Conservation (phyloP, 2,797 vertebrate genomes). For the Crenuchus spilurus region DNA sequence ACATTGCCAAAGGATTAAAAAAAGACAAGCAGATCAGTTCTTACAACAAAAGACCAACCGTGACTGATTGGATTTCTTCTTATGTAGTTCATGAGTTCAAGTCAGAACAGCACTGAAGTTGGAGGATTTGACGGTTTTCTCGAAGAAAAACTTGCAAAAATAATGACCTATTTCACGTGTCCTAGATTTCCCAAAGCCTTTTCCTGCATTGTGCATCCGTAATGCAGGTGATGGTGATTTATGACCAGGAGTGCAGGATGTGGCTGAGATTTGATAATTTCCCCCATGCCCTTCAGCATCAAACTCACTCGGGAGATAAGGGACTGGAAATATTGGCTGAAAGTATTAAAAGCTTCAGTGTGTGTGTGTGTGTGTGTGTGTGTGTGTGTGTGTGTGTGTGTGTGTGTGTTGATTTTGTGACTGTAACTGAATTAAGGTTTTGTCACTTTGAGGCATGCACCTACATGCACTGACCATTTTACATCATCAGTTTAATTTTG, state of each 20-base stretch:
- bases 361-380: constrained; percentile 32
- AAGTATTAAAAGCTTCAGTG: constrained; percentile 54
- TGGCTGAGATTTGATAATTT: constrained; percentile 60
- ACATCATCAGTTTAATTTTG: not conserved
- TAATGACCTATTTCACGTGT: constrained; percentile 59
- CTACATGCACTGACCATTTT: constrained; percentile 12
- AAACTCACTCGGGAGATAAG: constrained; percentile 48
- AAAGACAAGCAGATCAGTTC: not conserved
- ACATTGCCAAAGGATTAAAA: not conserved
- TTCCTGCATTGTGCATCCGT: constrained; percentile 57
- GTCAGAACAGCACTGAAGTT: constrained; percentile 48
- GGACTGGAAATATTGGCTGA: constrained; percentile 47
- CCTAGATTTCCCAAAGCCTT: constrained; percentile 58
- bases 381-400: constrained; percentile 8
- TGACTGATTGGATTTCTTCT: constrained; percentile 26
- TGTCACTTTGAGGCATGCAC: constrained; percentile 26
- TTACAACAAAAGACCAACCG: constrained; percentile 6
- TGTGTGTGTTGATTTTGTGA: constrained; percentile 39
- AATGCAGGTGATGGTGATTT: constrained; percentile 62
- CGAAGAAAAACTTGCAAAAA: constrained; percentile 51
- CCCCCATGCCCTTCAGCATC: constrained; percentile 53
- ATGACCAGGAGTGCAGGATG: constrained; percentile 55
- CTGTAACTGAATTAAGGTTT: constrained; percentile 42
- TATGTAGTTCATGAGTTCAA: constrained; percentile 42
- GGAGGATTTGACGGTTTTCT: constrained; percentile 32